A percentile compares a stretch with the other conserved stretches of the same genome.
These are phyloP conservation scores for Nanorana parkeri DNA, from an alignment of 2,113 vertebrate species.

Conservation along the genomic window DNA sequence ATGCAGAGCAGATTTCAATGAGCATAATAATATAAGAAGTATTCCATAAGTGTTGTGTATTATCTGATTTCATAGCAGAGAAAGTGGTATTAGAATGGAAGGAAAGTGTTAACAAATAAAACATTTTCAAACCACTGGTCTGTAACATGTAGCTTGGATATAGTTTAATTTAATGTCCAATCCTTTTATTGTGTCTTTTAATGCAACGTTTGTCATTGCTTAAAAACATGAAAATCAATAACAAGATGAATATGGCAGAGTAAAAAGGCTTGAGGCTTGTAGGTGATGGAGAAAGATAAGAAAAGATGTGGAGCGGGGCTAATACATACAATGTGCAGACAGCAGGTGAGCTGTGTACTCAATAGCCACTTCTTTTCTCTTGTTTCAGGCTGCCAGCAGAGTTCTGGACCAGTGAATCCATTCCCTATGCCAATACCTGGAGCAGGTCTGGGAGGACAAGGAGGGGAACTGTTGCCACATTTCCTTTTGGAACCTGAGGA, in stretches of 20 bases:
- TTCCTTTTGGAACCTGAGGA: slow-evolving; percentile 95
- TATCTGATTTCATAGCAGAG: no score
- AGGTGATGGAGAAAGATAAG: slow-evolving; percentile 40
- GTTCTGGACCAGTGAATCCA: slow-evolving; percentile 81
- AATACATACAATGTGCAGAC: slow-evolving; percentile 19
- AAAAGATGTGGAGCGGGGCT: slow-evolving; percentile 8
- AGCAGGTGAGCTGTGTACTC: slow-evolving; percentile 23
- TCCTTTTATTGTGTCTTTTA: slow-evolving; percentile 49
- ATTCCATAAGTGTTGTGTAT: no score
- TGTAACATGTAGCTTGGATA: slow-evolving; percentile 36
- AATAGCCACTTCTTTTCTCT: slow-evolving; percentile 16
- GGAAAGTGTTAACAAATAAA: slow-evolving; percentile 47
- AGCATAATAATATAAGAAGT: no score
- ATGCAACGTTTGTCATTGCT: slow-evolving; percentile 54
- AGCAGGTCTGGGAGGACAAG: slow-evolving; percentile 46
- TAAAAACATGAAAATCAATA: slow-evolving; percentile 56
- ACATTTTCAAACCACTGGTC: slow-evolving; percentile 30
- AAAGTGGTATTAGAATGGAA: background rate
- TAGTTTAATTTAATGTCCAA: slow-evolving; percentile 49
- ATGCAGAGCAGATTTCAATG: no score
- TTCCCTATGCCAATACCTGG: slow-evolving; percentile 72
- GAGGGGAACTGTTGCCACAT: slow-evolving; percentile 87
- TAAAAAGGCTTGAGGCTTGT: slow-evolving; percentile 44
- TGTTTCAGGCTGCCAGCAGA: slow-evolving; percentile 85
- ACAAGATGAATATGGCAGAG: slow-evolving; percentile 37